Percentiles rank a stretch among this genome's conserved stretches.
These are phyloP conservation scores for Simalia tracyae DNA, from an alignment of 2,797 vertebrate species.

Conservation along the genomic window DNA sequence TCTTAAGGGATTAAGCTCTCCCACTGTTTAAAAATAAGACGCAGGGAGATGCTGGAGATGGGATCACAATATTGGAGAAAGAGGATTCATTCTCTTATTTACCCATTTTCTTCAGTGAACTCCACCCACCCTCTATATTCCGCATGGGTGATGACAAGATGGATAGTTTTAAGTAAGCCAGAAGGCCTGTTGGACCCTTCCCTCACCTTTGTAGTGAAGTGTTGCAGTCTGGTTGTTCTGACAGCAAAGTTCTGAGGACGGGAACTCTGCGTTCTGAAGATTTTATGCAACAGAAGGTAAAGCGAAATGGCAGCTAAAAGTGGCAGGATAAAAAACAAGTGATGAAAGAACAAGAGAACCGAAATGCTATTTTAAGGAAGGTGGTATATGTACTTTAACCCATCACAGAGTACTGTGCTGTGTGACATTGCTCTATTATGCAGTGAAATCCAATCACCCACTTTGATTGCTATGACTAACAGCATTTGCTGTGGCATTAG, in stretches of 20 bases:
- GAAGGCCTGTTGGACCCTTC: not conserved
- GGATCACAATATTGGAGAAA: not conserved
- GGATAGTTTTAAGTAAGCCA: not conserved
- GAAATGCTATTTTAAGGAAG: constrained; percentile 17
- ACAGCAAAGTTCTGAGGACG: not conserved
- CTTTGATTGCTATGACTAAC: not conserved
- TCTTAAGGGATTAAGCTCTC: not conserved
- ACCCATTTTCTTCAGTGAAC: not conserved
- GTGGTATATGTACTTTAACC: not conserved
- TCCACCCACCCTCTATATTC: not conserved
- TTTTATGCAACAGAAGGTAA: not conserved
- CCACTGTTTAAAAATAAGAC: not conserved
- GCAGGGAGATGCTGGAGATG: not conserved
- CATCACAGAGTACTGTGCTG: not conserved
- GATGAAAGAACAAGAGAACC: not conserved
- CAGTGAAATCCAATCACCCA: constrained; percentile 8
- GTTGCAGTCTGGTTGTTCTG: not conserved
- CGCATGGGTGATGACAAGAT: not conserved
- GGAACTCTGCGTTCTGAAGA: not conserved
- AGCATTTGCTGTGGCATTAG: not conserved
- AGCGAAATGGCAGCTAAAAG: not conserved
- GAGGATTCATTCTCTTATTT: not conserved
- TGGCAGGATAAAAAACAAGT: not conserved
- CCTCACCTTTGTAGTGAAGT: not conserved
- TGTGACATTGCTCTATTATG: constrained; percentile 19